phyloP scores from a whole-genome alignment of 2,888 invertebrate species.

The Amiota minor region DNA sequence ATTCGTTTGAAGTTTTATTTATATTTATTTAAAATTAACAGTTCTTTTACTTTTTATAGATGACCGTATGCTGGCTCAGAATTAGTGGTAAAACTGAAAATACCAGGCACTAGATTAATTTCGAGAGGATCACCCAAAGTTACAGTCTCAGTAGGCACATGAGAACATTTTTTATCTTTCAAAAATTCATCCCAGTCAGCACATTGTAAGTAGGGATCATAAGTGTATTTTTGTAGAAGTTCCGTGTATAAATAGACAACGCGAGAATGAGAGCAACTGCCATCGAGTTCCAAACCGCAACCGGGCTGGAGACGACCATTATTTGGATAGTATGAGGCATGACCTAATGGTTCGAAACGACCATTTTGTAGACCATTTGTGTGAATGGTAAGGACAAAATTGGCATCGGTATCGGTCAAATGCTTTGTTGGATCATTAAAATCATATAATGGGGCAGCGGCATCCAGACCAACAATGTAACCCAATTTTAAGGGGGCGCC shows the following conservation, averaged over 20 bases:
- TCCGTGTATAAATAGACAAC: conserved; percentile 71
- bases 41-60: too few relatives aligned
- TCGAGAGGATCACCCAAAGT: conserved; percentile 50
- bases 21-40: too few relatives aligned
- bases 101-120: conserved; percentile 35
- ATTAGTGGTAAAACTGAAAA: conserved; percentile 47
- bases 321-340: conserved; percentile 75
- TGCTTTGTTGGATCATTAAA: conserved; percentile 39
- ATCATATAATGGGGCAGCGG: conserved; percentile 56
- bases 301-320: conserved; percentile 75
- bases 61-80: conserved; percentile 27
- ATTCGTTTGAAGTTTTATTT: too few relatives aligned
- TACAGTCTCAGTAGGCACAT: not conserved
- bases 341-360: conserved; percentile 56
- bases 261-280: conserved; percentile 71
- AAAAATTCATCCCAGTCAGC: conserved; percentile 35
- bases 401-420: conserved; percentile 54
- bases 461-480: conserved; percentile 74
- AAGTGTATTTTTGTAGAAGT: conserved; percentile 57
- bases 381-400: conserved; percentile 59
- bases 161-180: conserved; percentile 35
- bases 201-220: conserved; percentile 46
- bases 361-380: conserved; percentile 58
- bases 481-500: conserved; percentile 65
- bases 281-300: conserved; percentile 66